phyloP scores from a whole-genome alignment of 2,113 vertebrate genomes.

The Syngnathus floridae region DNA sequence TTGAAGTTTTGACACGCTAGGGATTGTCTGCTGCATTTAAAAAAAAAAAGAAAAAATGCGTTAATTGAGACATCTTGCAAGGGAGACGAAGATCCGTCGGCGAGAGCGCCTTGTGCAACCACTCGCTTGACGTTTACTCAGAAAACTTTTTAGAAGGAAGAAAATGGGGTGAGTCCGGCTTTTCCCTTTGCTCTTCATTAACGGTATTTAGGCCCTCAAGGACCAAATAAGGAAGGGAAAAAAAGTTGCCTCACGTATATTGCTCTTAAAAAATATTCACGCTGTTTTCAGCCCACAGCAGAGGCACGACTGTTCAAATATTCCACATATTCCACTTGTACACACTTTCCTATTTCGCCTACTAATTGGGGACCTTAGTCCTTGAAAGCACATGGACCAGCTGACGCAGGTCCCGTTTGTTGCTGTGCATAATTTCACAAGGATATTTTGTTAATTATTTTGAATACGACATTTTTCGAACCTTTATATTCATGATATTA shows the following conservation, averaged over 20 bases:
- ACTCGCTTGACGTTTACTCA: background rate
- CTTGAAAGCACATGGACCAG: background rate
- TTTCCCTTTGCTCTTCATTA: slow-evolving; percentile 20
- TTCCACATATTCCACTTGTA: slow-evolving; percentile 38
- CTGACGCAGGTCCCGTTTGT: too few species aligned
- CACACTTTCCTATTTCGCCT: background rate
- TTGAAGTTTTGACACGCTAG: background rate
- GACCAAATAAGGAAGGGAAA: slow-evolving; percentile 15
- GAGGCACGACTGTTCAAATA: slow-evolving; percentile 47
- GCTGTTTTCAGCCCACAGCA: slow-evolving; percentile 34
- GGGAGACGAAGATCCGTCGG: slow-evolving; percentile 16
- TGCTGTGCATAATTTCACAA: too few species aligned
- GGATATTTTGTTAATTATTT: too few species aligned
- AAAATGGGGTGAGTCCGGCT: background rate
- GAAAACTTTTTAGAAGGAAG: background rate
- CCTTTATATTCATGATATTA: too few species aligned
- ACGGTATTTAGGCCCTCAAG: slow-evolving; percentile 36
- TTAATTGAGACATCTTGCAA: slow-evolving; percentile 12
- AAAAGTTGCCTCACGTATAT: slow-evolving; percentile 30
- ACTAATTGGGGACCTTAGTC: background rate
- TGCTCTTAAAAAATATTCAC: slow-evolving; percentile 59
- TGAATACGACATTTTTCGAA: too few species aligned
- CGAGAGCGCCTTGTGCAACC: slow-evolving; percentile 3
- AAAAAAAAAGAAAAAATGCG: slow-evolving; percentile 10
- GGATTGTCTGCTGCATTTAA: slow-evolving; percentile 8